Evolutionary conservation across 2,888 invertebrate genomes (phyloP), one percentile per base, ranked within the genome.

Genomic region (Dilophus febrilis): DNA sequence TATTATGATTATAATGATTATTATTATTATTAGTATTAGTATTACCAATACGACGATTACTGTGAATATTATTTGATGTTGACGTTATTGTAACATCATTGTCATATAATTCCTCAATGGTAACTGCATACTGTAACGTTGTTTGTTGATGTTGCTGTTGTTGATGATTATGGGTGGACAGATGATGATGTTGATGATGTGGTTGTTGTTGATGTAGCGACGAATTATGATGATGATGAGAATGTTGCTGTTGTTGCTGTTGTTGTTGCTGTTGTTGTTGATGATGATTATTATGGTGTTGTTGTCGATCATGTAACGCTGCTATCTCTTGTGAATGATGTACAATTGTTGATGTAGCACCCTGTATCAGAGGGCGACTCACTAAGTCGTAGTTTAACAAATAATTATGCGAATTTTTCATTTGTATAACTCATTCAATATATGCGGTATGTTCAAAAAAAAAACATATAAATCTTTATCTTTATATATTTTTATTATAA

Each of bases 351-450:
- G 36, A 32, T 42, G 33, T 46, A 45, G 46, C 49, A 46, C 52
- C 51, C 51, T 50, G 47, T 45, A 49, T 44, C 45, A 45, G 44
- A 47, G 50, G 50, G 51, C 51, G 53, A 53, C 51, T 48, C 47
- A 50, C 45, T 47, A 53, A 52, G 51, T 53, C 53, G 51, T 50
- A 50, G 46, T 50, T 51, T 46, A 48, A 50, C 48, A 48, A 48
- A 48, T 50, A 51, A 50, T 52, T 51, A 50, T 52, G 51, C 50
- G 51, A 50, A 52, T 49, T 52, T 53, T 53, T 53, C 53, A 53
- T 53, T 52, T 51, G 51, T 45, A 40, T 44, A 45, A 19, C 22
- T 29, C 19, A n/a, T n/a, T n/a, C n/a, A n/a, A n/a, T n/a, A n/a
- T n/a, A n/a, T n/a, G n/a, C n/a, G n/a, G n/a, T n/a, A n/a, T n/a